Conservation (phyloP, 2,113 vertebrate genomes). For the Albula goreensis region DNA sequence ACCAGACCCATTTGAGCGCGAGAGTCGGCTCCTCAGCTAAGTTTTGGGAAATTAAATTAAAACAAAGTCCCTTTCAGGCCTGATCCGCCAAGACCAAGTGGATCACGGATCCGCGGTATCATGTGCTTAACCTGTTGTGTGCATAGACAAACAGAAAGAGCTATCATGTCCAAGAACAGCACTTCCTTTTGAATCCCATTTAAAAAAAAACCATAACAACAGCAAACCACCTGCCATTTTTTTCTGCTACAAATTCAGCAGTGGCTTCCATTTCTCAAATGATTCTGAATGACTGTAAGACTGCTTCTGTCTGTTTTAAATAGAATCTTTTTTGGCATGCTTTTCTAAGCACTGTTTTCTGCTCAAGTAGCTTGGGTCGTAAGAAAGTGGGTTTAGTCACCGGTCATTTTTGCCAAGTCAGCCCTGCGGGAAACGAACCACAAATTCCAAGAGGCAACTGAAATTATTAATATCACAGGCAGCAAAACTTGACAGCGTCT, state of each 20-base stretch:
- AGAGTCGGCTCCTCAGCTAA: background rate
- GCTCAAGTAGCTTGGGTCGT: background rate
- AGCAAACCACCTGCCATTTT: background rate
- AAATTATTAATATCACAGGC: background rate
- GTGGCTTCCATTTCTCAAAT: no score
- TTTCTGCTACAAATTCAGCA: no score
- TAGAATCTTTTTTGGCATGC: background rate
- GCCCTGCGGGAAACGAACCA: background rate
- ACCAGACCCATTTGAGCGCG: background rate
- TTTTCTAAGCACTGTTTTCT: background rate
- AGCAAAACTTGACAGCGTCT: background rate
- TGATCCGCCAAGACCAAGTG: background rate
- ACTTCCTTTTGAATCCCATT: background rate
- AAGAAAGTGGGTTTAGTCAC: background rate
- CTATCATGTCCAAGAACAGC: background rate
- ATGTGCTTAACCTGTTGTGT: background rate
- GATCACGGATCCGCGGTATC: background rate
- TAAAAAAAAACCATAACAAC: background rate
- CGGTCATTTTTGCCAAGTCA: background rate
- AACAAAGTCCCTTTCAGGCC: background rate
- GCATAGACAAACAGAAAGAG: background rate
- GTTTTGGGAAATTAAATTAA: background rate
- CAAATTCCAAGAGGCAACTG: background rate
- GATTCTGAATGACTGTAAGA: background rate
- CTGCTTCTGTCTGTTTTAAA: background rate